Evolutionary conservation across 2,888 invertebrate genomes (phyloP).

Genomic region (Ectemnius continuus): DNA sequence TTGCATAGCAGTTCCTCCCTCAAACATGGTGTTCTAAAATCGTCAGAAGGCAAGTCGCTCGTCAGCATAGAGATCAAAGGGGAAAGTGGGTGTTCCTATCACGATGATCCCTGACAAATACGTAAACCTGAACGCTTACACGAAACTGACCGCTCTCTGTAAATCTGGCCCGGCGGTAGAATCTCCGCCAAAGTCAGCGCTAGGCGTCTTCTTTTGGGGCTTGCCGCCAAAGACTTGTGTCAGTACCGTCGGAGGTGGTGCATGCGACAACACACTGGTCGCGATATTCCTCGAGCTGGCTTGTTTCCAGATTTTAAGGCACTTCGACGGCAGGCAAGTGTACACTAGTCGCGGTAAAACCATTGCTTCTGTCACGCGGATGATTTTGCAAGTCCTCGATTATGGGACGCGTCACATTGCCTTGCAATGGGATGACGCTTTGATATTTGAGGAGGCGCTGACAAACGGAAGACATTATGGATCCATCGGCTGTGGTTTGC

Average conservation of each 20-base stretch:
- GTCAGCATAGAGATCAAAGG: constrained; percentile 1
- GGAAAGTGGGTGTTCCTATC: background rate
- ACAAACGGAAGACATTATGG: constrained; percentile 35
- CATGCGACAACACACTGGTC: constrained; percentile 24
- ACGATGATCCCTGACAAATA: background rate
- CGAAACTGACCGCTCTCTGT: constrained; percentile 63
- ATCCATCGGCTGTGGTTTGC: constrained; percentile 34
- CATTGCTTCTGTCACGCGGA: constrained; percentile 47
- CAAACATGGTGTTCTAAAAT: constrained; percentile 59
- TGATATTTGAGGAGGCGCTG: constrained; percentile 26
- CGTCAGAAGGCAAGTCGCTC: background rate
- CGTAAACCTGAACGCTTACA: constrained; percentile 55
- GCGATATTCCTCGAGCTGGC: constrained; percentile 24
- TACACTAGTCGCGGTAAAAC: constrained; percentile 43
- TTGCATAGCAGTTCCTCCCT: constrained; percentile 71
- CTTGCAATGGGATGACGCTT: constrained; percentile 23
- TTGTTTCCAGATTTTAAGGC: constrained; percentile 15
- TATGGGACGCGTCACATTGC: constrained; percentile 47
- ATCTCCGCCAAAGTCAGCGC: constrained; percentile 43
- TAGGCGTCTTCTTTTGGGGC: constrained; percentile 21
- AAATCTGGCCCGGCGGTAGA: constrained; percentile 43
- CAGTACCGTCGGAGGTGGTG: constrained; percentile 58
- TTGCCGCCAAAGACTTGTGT: constrained; percentile 47
- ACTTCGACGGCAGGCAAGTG: constrained; percentile 30
- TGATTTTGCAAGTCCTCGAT: constrained; percentile 41